Conservation (phyloP, 2,797 vertebrate genomes). For the Squalus acanthias region DNA sequence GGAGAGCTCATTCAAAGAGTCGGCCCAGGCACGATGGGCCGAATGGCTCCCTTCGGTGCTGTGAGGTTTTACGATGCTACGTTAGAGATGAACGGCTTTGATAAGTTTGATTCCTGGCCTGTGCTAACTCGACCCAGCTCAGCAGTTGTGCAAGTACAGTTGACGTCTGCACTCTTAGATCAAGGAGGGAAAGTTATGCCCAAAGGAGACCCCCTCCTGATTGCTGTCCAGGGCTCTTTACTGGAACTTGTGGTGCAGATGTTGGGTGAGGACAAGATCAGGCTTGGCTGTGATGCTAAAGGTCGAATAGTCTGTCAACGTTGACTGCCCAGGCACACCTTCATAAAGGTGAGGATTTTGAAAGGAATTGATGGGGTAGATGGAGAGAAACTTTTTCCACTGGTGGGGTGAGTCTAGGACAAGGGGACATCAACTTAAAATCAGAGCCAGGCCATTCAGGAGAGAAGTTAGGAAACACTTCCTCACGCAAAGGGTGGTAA, state of each 20-base stretch:
- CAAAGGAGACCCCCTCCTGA: neutral
- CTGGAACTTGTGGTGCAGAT: neutral
- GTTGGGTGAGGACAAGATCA: neutral
- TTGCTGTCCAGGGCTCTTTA: neutral
- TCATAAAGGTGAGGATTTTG: neutral
- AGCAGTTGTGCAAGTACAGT: neutral
- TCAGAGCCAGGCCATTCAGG: too few relatives aligned
- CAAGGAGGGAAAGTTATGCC: too few relatives aligned
- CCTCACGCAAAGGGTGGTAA: too few relatives aligned
- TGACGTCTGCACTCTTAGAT: neutral
- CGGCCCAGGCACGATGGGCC: too few relatives aligned
- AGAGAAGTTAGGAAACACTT: too few relatives aligned
- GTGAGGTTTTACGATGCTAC: neutral
- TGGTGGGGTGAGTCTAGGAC: too few relatives aligned
- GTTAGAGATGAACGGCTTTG: neutral
- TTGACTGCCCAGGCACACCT: neutral
- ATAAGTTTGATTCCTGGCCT: neutral
- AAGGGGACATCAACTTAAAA: too few relatives aligned
- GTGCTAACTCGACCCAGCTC: neutral
- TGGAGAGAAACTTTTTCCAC: too few relatives aligned
- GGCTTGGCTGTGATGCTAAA: neutral
- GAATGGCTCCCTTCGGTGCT: too few relatives aligned
- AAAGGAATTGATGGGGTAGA: too few relatives aligned
- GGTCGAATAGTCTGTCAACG: neutral
- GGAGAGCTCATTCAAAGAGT: too few relatives aligned